Base-by-base conservation (phyloP, 1,140 invertebrate species). In the Melipona quadrifasciata region DNA sequence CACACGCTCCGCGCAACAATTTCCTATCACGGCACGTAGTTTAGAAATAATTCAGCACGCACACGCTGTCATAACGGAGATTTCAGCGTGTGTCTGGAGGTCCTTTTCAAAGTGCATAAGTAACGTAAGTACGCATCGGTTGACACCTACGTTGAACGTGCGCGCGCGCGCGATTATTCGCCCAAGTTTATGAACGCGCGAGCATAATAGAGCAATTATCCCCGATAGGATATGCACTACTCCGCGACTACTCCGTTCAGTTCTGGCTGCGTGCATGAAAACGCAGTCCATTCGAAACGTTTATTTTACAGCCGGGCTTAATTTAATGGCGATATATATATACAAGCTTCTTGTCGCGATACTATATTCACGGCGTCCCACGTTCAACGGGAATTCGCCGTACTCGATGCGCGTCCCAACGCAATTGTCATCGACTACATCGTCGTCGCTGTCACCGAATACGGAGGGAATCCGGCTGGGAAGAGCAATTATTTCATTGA, bases 121-220 rank as follows among this genome's bases (percentile, higher is more conserved):
- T 39, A 67, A 53, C 24, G 80, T 2, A 57, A 24, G 31, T 5
- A 11, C n/a, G 27, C 61, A 67, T 12, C 21, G 47, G 51, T 24
- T 53, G 31, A 61, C 75, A 64, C 72, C 80, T 65, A 78, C 53
- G 64, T 82, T 11, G 47, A 39, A 67, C 61, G 24, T 16, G 57
- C 55, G 31, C 24, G n/a, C 24, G n/a, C 34, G 34, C 51, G 47
- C 77, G 82, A 88, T 87, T 87, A 84, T 39, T 80, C 86, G 82
- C 34, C 34, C 72, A 34, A 65, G 84, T 83, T 89, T 82, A 82
- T 64, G 72, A 80, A 86, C 79, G 79, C 70, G 47, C 65, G 75
- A 74, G 80, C 61, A 77, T 89, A 89, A 89, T 89, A 70, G 88
- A 86, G 77, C 84, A 89, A 89, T 89, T 89, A 89, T 86, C 73